These are phyloP conservation scores for Eupleurogrammus muticus DNA, from an alignment of 2,797 vertebrate species.

Conservation along the genomic window DNA sequence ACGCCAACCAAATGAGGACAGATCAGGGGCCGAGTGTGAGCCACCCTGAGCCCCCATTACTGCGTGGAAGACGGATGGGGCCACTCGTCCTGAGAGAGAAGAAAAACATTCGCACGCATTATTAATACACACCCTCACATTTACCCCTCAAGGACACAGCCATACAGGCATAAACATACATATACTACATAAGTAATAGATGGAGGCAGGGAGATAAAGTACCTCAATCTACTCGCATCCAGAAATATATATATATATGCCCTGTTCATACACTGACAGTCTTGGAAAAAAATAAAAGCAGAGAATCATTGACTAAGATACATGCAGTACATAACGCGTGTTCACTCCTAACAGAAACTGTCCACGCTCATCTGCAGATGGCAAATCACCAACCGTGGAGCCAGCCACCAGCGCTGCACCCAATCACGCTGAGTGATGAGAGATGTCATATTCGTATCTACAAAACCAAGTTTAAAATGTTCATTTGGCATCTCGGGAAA, in stretches of 20 bases:
- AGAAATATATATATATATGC: neutral
- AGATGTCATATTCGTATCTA: slow-evolving; percentile 20
- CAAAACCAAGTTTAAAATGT: slow-evolving; percentile 34
- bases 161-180: slow-evolving; percentile 34
- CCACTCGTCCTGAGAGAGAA: slow-evolving; percentile 65
- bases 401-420: slow-evolving; percentile 33
- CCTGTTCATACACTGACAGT: slow-evolving; percentile 15
- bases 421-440: slow-evolving; percentile 44
- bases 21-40: slow-evolving; percentile 79
- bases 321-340: slow-evolving; percentile 49
- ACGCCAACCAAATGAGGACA: slow-evolving; percentile 87
- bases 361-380: slow-evolving; percentile 63
- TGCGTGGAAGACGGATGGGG: slow-evolving; percentile 82
- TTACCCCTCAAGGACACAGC: slow-evolving; percentile 62
- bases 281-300: slow-evolving; percentile 37
- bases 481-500: slow-evolving; percentile 15
- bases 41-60: slow-evolving; percentile 83
- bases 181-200: slow-evolving; percentile 28
- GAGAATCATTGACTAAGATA: slow-evolving; percentile 36
- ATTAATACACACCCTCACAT: slow-evolving; percentile 52
- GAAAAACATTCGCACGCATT: slow-evolving; percentile 41
- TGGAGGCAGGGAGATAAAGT: slow-evolving; percentile 33
- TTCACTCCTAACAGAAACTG: slow-evolving; percentile 41
- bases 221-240: slow-evolving; percentile 1
- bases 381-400: slow-evolving; percentile 44